These are phyloP conservation scores for Orius laevigatus DNA, from an alignment of 1,140 invertebrate species.

Conservation along the genomic window DNA sequence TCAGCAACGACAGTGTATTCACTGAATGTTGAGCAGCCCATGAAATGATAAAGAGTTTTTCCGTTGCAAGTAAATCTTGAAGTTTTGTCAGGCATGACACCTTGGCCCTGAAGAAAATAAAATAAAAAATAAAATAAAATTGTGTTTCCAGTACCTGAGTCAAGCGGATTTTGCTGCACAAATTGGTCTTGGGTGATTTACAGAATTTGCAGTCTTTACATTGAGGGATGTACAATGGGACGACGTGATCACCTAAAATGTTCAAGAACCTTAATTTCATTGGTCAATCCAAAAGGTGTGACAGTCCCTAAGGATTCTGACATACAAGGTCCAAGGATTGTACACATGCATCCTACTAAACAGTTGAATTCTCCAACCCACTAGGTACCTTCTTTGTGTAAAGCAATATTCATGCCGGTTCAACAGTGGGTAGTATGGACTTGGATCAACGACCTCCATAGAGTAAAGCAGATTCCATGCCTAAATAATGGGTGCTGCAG, in stretches of 20 bases:
- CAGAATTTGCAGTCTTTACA: conserved; percentile 96
- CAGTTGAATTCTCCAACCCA: too few species aligned
- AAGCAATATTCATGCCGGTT: too few species aligned
- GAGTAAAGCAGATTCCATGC: too few species aligned
- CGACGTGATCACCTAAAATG: conserved; percentile 79
- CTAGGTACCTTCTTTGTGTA: too few species aligned
- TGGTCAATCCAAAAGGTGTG: too few species aligned
- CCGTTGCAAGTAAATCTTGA: conserved; percentile 83
- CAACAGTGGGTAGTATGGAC: too few species aligned
- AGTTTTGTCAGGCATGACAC: conserved; percentile 94
- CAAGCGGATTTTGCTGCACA: conserved; percentile 83
- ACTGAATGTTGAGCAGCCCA: conserved; percentile 95
- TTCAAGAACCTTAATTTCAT: too few species aligned
- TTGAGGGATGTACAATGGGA: conserved; percentile 92
- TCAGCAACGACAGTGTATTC: conserved; percentile 97
- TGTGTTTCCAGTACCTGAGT: conserved; percentile 40
- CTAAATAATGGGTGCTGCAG: too few species aligned
- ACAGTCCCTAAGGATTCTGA: too few species aligned
- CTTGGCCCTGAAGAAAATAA: conserved; percentile 46
- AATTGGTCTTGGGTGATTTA: conserved; percentile 85
- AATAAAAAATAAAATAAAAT: not conserved
- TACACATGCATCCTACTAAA: too few species aligned
- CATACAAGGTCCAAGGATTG: too few species aligned
- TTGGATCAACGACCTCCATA: too few species aligned
- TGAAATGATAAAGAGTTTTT: conserved; percentile 81